These are phyloP conservation scores for Polyommatus iphigenia DNA, from an alignment of 2,888 invertebrate genomes.

Conservation along the genomic window DNA sequence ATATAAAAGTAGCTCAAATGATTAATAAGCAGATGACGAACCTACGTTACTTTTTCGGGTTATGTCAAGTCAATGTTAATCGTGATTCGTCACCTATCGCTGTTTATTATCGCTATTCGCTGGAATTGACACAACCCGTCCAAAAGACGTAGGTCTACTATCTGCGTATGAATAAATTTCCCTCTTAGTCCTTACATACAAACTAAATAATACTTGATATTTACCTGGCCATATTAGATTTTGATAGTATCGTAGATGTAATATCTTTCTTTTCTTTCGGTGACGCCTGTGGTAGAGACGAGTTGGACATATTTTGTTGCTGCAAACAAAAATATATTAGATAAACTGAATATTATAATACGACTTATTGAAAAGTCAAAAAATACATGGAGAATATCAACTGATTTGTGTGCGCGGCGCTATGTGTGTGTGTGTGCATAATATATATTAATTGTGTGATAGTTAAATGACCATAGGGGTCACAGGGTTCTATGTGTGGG, in stretches of 20 bases:
- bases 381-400: background rate
- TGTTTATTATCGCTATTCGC: too few relatives aligned
- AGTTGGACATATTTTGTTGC: slow-evolving; percentile 81
- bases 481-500: background rate
- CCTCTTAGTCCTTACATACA: background rate
- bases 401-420: background rate
- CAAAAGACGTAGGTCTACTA: background rate
- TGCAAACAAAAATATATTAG: slow-evolving; percentile 46
- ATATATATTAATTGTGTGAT: background rate
- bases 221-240: slow-evolving; percentile 92
- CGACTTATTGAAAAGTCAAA: background rate
- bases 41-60: background rate
- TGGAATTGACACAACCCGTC: background rate
- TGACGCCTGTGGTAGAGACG: slow-evolving; percentile 70
- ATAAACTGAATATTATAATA: background rate
- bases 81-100: background rate
- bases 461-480: background rate
- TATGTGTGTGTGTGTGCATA: background rate
- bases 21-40: background rate
- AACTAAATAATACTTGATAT: slow-evolving; percentile 46
- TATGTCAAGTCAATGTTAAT: background rate
- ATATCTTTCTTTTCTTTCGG: slow-evolving; percentile 83
- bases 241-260: slow-evolving; percentile 82
- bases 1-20: background rate
- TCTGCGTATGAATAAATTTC: too few relatives aligned